Percentiles rank a stretch among this genome's conserved stretches.
phyloP scores from a whole-genome alignment of 1,140 invertebrate genomes.

The Calycopis cecrops region DNA sequence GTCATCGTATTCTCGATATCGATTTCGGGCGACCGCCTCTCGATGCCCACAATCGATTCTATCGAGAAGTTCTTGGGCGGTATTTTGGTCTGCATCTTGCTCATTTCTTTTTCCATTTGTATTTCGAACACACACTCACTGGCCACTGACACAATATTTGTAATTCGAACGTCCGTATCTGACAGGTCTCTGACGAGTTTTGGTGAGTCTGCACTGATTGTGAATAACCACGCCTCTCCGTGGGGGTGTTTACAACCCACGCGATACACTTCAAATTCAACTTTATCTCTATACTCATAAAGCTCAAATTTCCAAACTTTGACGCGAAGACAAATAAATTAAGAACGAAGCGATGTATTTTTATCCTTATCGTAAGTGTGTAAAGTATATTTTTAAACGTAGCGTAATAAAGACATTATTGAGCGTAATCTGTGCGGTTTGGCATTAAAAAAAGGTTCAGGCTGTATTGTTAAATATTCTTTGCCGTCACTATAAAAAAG shows the following conservation, averaged over 20 bases:
- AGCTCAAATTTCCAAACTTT: background rate
- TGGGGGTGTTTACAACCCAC: conserved; percentile 24
- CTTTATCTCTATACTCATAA: background rate
- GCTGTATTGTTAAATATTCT: conserved; percentile 5
- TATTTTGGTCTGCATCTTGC: conserved; percentile 61
- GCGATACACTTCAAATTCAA: background rate
- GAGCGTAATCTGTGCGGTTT: conserved; percentile 20
- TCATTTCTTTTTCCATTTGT: conserved; percentile 61
- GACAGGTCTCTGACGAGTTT: conserved; percentile 34
- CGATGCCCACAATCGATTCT: conserved; percentile 63
- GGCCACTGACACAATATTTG: conserved; percentile 33
- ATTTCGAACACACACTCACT: conserved; percentile 33
- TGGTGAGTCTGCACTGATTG: conserved; percentile 29
- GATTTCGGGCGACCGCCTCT: conserved; percentile 61
- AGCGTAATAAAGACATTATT: conserved; percentile 13
- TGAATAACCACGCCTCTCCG: conserved; percentile 33
- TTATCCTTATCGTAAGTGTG: conserved; percentile 1
- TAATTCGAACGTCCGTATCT: conserved; percentile 41
- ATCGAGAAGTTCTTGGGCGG: conserved; percentile 64
- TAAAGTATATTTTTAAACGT: background rate
- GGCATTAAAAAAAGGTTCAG: conserved; percentile 16
- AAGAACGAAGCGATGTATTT: background rate
- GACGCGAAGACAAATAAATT: conserved; percentile 4
- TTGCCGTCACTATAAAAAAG: conserved; percentile 5
- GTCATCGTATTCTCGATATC: conserved; percentile 65